These are phyloP conservation scores for Asarcornis scutulata DNA, from an alignment of 2,113 vertebrate species.

Conservation along the genomic window DNA sequence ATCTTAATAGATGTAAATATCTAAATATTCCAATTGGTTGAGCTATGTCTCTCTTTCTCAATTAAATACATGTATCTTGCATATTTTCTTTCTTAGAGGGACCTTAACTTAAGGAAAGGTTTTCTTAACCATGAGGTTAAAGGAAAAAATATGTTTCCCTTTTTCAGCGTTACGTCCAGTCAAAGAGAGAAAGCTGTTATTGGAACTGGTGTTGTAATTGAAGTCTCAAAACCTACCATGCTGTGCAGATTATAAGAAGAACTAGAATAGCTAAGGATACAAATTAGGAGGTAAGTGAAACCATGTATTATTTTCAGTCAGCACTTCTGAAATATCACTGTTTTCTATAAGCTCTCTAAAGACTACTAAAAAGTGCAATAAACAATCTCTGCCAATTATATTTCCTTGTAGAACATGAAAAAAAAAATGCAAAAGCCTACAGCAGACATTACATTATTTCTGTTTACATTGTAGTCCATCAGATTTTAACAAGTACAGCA, in stretches of 20 bases:
- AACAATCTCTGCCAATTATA: background rate
- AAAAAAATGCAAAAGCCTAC: background rate
- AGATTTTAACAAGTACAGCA: background rate
- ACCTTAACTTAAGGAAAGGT: background rate
- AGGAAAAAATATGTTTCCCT: background rate
- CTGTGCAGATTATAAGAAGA: constrained; percentile 22
- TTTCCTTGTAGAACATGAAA: background rate
- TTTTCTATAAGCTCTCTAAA: background rate
- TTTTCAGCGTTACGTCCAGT: background rate
- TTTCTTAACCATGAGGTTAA: background rate
- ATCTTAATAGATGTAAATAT: background rate
- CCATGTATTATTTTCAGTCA: constrained; percentile 21
- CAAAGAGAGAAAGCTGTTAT: constrained; percentile 14
- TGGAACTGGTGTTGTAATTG: background rate
- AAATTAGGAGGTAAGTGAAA: constrained; percentile 3
- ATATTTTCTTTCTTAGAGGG: background rate
- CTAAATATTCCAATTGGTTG: background rate
- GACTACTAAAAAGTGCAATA: background rate
- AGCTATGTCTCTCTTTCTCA: background rate
- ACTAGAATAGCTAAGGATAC: background rate
- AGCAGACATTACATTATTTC: background rate
- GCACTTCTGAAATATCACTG: background rate
- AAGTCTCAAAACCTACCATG: background rate
- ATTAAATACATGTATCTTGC: background rate
- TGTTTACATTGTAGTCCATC: background rate